Evolutionary conservation across 2,888 invertebrate species (phyloP).

Genomic region (Xylocampa areola): DNA sequence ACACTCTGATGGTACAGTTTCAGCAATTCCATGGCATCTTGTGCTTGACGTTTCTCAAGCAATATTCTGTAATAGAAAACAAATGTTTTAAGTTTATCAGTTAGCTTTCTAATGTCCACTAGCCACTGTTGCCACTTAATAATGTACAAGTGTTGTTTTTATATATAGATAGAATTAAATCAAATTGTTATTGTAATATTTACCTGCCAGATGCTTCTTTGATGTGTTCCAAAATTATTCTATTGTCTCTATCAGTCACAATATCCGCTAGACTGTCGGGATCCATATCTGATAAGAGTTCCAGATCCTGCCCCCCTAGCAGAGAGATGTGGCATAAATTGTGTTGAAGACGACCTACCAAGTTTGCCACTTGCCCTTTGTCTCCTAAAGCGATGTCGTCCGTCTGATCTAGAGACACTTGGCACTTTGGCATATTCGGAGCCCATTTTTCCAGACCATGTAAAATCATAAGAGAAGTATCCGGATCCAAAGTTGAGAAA

Average conservation of each 20-base stretch:
- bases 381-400: constrained; percentile 88
- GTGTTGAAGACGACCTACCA: constrained; percentile 94
- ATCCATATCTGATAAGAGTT: constrained; percentile 96
- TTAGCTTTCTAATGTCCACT: neutral
- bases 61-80: constrained; percentile 88
- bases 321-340: constrained; percentile 96
- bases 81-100: constrained; percentile 2
- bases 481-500: constrained; percentile 96
- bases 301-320: constrained; percentile 95
- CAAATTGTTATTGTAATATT: constrained; percentile 11
- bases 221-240: constrained; percentile 93
- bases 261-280: constrained; percentile 96
- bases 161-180: neutral
- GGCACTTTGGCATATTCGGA: constrained; percentile 90
- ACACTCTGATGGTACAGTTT: constrained; percentile 92
- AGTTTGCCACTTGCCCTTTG: constrained; percentile 91
- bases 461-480: constrained; percentile 95
- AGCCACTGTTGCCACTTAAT: no score
- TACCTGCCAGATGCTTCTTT: constrained; percentile 95
- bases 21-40: constrained; percentile 95
- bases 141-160: no score
- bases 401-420: constrained; percentile 90
- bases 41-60: constrained; percentile 95
- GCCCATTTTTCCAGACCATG: constrained; percentile 94
- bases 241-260: constrained; percentile 92